Evolutionary conservation across 2,888 invertebrate genomes (phyloP), one percentile per base, ranked within the genome.

Genomic region (Myopa tessellatipennis): DNA sequence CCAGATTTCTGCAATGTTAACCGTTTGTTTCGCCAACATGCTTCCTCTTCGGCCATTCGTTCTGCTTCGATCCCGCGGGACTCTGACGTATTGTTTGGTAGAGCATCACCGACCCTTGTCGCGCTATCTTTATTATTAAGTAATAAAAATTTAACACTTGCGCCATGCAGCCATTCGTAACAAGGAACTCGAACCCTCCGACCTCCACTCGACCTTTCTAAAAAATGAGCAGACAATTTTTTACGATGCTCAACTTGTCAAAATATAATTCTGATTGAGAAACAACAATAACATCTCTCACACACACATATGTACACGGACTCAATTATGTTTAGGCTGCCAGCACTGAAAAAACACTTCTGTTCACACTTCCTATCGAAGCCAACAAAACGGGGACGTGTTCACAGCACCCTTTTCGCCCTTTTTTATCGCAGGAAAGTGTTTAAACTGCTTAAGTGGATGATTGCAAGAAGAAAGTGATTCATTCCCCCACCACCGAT

Each of bases 91-190:
- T 26, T 61, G 10, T 55, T 26, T 61, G 10, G 36, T 40, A 34
- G 68, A 40, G 74, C 52, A 34, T 75, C 68, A 68, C 75, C 52
- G 58, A 75, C 75, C 75, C 75, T 69, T 69, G 75, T 75, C 75
- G 68, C 75, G 75, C 75, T 75, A 75, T 86, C 85, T 85, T 85
- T 84, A 87, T 87, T 87, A 87, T 87, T 87, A 85, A 86, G 87
- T 86, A 87, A 87, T 87, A 87, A 87, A 87, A 87, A 86, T 86
- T 85, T 87, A 86, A 84, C 87, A 86, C 87, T 87, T 86, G 86
- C 80, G 82, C 81, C 77, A 38, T 38, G 50, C 73, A 58, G 34
- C 68, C 71, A 38, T 69, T 34, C 61, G 67, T 68, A 38, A 58
- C 40, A 67, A 77, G 73, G 73, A 36, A 40, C 16, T 52, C 4